Percentiles rank a stretch among this genome's conserved stretches.
These are phyloP conservation scores for Chrysina gloriosa DNA, from an alignment of 2,888 invertebrate species.

Conservation along the genomic window DNA sequence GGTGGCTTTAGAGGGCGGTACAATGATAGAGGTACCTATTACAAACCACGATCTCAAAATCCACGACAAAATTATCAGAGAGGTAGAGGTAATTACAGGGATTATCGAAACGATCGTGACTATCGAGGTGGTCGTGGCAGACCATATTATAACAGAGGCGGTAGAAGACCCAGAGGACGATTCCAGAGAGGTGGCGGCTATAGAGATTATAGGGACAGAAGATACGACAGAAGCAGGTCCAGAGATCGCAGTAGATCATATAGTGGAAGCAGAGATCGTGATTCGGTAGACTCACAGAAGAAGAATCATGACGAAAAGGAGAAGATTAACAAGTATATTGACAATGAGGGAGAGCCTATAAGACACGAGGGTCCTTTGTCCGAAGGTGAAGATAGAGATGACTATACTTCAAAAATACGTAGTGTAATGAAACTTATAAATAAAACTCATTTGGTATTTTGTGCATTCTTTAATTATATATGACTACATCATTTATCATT, in stretches of 20 bases:
- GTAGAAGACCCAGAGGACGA: constrained; percentile 43
- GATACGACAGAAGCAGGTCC: constrained; percentile 73
- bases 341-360: constrained; percentile 62
- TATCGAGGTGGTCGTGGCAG: constrained; percentile 61
- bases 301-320: constrained; percentile 64
- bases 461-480: no score
- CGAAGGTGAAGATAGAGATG: constrained; percentile 71
- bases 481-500: no score
- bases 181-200: constrained; percentile 65
- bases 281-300: constrained; percentile 53
- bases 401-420: constrained; percentile 65
- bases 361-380: constrained; percentile 70
- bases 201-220: constrained; percentile 76
- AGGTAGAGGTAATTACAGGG: constrained; percentile 63
- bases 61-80: constrained; percentile 65
- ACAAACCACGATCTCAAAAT: constrained; percentile 81
- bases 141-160: constrained; percentile 57
- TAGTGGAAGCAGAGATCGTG: constrained; percentile 68
- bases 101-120: constrained; percentile 60
- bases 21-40: constrained; percentile 81
- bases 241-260: constrained; percentile 64
- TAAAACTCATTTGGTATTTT: no score
- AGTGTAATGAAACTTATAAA: no score
- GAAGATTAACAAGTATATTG: constrained; percentile 70
- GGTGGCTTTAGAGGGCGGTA: constrained; percentile 64